A percentile compares a stretch with the other conserved stretches of the same genome.
Evolutionary conservation across 2,888 invertebrate genomes (phyloP).

Genomic region (Azorinus chamasolen): DNA sequence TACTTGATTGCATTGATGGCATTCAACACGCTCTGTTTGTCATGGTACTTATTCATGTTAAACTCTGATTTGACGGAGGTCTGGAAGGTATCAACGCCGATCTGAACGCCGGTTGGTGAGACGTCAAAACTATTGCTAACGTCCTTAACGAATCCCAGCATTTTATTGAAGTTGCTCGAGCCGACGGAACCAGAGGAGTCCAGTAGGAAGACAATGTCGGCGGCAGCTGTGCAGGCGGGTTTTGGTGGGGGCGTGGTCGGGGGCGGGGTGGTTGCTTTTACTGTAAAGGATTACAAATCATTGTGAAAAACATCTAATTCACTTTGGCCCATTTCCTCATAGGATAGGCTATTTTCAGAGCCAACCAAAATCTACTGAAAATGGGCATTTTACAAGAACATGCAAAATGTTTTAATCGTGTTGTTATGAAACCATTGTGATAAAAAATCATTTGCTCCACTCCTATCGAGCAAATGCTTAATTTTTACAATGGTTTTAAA

Average conservation of each 20-base stretch:
- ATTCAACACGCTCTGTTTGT: constrained; percentile 53
- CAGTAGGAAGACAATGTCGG: constrained; percentile 79
- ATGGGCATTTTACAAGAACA: too few species aligned
- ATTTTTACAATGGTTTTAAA: too few species aligned
- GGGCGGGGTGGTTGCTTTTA: constrained; percentile 44
- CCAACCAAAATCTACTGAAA: too few species aligned
- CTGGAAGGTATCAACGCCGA: constrained; percentile 79
- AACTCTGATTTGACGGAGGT: constrained; percentile 69
- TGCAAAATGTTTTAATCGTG: too few species aligned
- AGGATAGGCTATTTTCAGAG: too few species aligned
- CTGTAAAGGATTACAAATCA: constrained; percentile 24
- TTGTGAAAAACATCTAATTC: too few species aligned
- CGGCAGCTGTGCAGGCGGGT: constrained; percentile 72
- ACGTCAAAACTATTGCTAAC: constrained; percentile 73
- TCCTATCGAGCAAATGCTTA: too few species aligned
- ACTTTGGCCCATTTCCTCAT: too few species aligned
- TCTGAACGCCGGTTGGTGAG: constrained; percentile 55
- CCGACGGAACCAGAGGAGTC: constrained; percentile 79
- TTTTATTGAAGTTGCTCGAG: constrained; percentile 74
- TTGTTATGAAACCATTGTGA: too few species aligned
- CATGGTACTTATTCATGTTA: constrained; percentile 66
- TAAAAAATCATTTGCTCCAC: too few species aligned
- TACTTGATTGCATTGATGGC: constrained; percentile 67
- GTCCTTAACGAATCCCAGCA: constrained; percentile 72
- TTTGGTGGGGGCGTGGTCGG: constrained; percentile 52